Base-by-base conservation (phyloP, 2,797 vertebrate species). In the Sus cebifrons region DNA sequence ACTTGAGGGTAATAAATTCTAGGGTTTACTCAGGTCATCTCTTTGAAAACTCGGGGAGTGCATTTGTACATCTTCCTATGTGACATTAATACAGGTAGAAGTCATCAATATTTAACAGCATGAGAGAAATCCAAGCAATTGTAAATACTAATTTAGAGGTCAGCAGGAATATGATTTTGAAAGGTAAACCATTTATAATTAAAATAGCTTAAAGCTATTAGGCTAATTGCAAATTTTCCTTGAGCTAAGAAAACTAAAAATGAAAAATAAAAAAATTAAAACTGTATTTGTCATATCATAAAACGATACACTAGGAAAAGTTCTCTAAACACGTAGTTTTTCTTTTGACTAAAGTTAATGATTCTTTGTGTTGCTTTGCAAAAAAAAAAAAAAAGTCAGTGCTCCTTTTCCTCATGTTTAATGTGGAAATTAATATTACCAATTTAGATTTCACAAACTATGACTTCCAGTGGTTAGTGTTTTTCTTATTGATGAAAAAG, bases 341-440 rank as follows among this genome's bases (percentile, higher is more conserved):
- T 54, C 36, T 86, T 86, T 86, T 94, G 23, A 52, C 68, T 70
- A 90, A 73, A 92, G n/a, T 68, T 29, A 88, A 84, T 60, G 25
- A 67, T 32, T 86, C 86, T 89, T 92, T 77, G 86, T 71, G 1
- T 9, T 40, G n/a, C 81, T 95, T 73, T 92, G 9, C 82, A 64
- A 62, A 65, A 94, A 65, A 94, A 65, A 94, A 65, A 97, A 88
- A 21, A 94, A 86, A 11, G 74, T 85, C 64, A 68, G 56, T 90
- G 44, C 54, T 87, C 70, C 10, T 74, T 18, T 93, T 60, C 49
- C 56, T 71, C 21, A 65, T 67, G 44, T 82, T 92, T 88, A 95
- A 96, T 36, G 40, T 86, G 56, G 67, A 36, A 90, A 79, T 65
- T 91, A 90, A 75, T 84, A 65, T 90, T 71, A 77, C 16, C 86